These are phyloP conservation scores for Aphidius colemani DNA, from an alignment of 2,888 invertebrate genomes.

Conservation along the genomic window DNA sequence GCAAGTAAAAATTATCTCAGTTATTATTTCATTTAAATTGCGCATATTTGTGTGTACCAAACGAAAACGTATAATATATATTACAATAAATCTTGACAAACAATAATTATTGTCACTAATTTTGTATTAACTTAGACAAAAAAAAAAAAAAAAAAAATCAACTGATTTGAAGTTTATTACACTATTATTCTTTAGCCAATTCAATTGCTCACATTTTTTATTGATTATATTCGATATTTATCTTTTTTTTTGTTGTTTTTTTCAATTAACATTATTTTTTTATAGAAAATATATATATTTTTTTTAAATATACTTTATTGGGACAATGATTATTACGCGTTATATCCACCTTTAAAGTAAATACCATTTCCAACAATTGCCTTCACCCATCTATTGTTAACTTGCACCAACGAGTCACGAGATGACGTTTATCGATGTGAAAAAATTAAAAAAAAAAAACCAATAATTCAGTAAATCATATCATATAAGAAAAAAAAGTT, in stretches of 20 bases:
- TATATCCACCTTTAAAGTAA: neutral
- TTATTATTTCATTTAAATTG: neutral
- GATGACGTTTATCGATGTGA: neutral
- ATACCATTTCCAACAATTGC: neutral
- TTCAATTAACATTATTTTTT: neutral
- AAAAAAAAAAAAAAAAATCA: too few relatives aligned
- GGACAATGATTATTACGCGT: constrained; percentile 5
- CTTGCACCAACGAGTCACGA: constrained; percentile 18
- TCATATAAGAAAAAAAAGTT: constrained; percentile 1
- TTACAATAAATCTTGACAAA: constrained; percentile 34
- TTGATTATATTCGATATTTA: neutral
- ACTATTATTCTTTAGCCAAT: too few relatives aligned
- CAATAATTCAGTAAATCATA: constrained; percentile 1
- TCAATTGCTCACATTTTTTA: too few relatives aligned
- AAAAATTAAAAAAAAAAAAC: neutral
- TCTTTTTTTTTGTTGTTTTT: neutral
- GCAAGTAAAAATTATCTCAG: constrained; percentile 12
- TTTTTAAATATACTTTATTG: neutral
- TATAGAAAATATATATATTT: neutral
- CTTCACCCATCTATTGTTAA: neutral
- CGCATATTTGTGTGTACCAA: constrained; percentile 21
- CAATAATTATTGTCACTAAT: too few relatives aligned
- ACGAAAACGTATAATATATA: constrained; percentile 31
- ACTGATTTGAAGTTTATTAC: too few relatives aligned
- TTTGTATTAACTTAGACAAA: too few relatives aligned